phyloP scores from a whole-genome alignment of 2,888 invertebrate species.

The Eupithecia vulgata region DNA sequence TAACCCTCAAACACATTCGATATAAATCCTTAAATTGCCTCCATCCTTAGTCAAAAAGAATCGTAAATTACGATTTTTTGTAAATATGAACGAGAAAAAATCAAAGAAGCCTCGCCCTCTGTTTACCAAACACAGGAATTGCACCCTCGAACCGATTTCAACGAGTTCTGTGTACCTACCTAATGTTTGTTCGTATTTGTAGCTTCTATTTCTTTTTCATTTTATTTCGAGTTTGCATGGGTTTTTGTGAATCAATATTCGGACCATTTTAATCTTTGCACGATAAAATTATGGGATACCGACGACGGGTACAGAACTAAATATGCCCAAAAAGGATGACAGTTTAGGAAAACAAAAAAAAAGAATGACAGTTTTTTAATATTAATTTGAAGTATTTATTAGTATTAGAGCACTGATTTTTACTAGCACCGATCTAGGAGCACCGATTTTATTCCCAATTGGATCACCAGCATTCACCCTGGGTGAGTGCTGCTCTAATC shows the following conservation, averaged over 20 bases:
- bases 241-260: neutral
- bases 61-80: conserved; percentile 15
- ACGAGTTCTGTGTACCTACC: conserved; percentile 13
- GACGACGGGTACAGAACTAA: neutral
- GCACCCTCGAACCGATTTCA: conserved; percentile 22
- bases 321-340: neutral
- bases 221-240: neutral
- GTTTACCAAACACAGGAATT: conserved; percentile 25
- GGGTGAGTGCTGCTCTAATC: no score
- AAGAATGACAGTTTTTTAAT: no score
- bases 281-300: neutral
- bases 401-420: no score
- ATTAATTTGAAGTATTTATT: no score
- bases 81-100: conserved; percentile 12
- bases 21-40: conserved; percentile 8
- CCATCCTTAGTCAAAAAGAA: conserved; percentile 13
- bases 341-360: neutral
- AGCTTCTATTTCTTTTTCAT: conserved; percentile 2
- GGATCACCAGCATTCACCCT: no score
- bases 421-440: no score
- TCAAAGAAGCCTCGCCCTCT: conserved; percentile 10
- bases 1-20: neutral
- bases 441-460: no score
- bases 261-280: neutral
- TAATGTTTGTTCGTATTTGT: conserved; percentile 8